Base-by-base conservation (phyloP, 2,888 invertebrate species). In the Sphaeridia pumilis region DNA sequence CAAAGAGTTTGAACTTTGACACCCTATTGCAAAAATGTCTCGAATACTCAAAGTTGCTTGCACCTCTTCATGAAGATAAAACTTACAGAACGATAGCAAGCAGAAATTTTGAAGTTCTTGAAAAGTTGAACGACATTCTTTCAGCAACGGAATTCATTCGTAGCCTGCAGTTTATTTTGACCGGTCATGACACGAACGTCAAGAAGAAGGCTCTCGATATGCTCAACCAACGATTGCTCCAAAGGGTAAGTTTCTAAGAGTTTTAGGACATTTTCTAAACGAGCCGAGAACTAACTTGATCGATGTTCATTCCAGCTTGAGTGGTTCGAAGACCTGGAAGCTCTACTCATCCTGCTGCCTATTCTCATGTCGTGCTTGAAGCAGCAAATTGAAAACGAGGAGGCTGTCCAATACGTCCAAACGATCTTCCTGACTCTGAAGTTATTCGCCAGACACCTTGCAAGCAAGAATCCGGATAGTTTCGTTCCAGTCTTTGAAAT, bases 371-470 rank as follows among this genome's bases (percentile, higher is more conserved):
- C 75, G 34, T 77, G 17, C 5, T 17, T 38, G 7, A 38, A 38
- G 34, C 21, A 46, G 21, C 44, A 43, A 31, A 51, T 34, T 38
- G 61, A 67, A 21, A 67, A 70, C 28, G 78, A 77, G 55, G 84
- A 85, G 65, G 67, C 77, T 42, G 80, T 82, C 62, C 69, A 81
- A 20, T 80, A 84, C 58, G 82, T 87, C 64, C 92, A 93, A 72
- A 84, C 84, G 0, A 84, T 87, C 0, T 72, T 94, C 26, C 75
- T 88, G 41, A 83, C 86, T 0, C 70, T 93, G 42, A 92, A 93
- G 70, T 70, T 90, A 14, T 69, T 93, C n/a, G 82, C 86, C 0
- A 82, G 82, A 68, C 71, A 80, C 55, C 70, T 89, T 44, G 87
- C 84, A 0, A 66, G 74, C 0, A 74, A 79, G 22, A 74, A 84